Evolutionary conservation across 2,888 invertebrate genomes (phyloP).

Genomic region (Rhagonycha lutea): DNA sequence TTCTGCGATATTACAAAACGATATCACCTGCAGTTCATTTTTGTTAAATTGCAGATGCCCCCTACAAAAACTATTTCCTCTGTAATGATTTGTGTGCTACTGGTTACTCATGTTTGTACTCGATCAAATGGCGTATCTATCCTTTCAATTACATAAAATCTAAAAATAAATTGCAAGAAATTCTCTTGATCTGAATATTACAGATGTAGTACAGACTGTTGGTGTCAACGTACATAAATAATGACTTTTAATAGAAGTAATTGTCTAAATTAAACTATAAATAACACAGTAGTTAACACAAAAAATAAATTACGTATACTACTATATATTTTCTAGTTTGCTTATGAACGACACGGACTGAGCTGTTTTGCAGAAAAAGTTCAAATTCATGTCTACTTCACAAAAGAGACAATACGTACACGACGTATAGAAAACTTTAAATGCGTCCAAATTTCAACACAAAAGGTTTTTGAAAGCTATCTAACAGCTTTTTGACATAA

Average conservation of each 20-base stretch:
- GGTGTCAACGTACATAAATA: background rate
- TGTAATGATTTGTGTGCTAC: too few species aligned
- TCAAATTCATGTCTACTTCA: background rate
- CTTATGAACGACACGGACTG: background rate
- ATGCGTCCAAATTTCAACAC: constrained; percentile 7
- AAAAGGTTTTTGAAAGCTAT: constrained; percentile 11
- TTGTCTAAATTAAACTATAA: background rate
- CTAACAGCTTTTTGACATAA: constrained; percentile 17
- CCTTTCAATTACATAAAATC: background rate
- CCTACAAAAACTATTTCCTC: too few species aligned
- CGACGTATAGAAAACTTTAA: background rate
- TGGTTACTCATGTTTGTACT: too few species aligned
- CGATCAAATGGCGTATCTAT: background rate
- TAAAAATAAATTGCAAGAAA: background rate
- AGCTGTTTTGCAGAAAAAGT: background rate
- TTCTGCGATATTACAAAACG: too few species aligned
- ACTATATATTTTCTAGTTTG: background rate
- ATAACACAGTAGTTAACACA: background rate
- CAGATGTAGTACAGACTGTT: background rate
- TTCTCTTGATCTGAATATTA: background rate
- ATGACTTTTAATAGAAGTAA: background rate
- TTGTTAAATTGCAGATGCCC: too few species aligned
- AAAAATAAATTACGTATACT: background rate
- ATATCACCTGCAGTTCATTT: too few species aligned
- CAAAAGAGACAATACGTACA: background rate